Base-by-base conservation (phyloP, 1,140 invertebrate species). In the Bombus sibiricus region DNA sequence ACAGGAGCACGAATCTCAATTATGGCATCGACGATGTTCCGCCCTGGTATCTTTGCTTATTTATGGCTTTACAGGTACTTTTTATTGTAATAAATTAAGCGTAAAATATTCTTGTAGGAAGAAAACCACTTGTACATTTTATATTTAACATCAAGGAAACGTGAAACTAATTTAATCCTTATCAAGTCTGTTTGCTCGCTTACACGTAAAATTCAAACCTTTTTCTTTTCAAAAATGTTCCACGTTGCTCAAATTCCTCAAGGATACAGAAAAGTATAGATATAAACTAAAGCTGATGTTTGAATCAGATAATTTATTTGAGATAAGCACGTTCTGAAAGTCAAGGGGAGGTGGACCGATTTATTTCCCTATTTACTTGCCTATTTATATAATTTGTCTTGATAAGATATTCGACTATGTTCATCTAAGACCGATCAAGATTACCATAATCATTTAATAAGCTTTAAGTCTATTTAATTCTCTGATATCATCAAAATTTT, bases 11-110 rank as follows among this genome's bases (percentile, higher is more conserved):
- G 4, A 95, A 96, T 53, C 96, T 97, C 18, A 96, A 96, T 0
- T 98, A 98, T 92, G 97, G 96, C 37, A 97, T 98, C 39, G 97
- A 98, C 75, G 98, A 98, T 91, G 94, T 96, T 47, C 98, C 98
- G 22, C 97, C 98, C 0, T 98, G 97, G 97, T 98, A 98, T 93
- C 94, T 98, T 0, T 97, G 97, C 87, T 96, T 98, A 76, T 97
- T 98, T 88, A 97, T 98, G 94, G 98, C 98, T 59, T 95, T 98
- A 68, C 97, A 98, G 96, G 97, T 98, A 95, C 89, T 87, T 72
- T 80, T 84, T 6, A 32, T 66, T 15, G 2, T n/a, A 53, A 64
- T 39, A 25, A 37, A 15, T 37, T 25, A 28, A 69, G 1, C 22
- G 25, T 5, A 22, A 39, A 28, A 39, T 66, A 32, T 32, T 68